phyloP scores from a whole-genome alignment of 2,113 vertebrate species.

The Cyanistes caeruleus region DNA sequence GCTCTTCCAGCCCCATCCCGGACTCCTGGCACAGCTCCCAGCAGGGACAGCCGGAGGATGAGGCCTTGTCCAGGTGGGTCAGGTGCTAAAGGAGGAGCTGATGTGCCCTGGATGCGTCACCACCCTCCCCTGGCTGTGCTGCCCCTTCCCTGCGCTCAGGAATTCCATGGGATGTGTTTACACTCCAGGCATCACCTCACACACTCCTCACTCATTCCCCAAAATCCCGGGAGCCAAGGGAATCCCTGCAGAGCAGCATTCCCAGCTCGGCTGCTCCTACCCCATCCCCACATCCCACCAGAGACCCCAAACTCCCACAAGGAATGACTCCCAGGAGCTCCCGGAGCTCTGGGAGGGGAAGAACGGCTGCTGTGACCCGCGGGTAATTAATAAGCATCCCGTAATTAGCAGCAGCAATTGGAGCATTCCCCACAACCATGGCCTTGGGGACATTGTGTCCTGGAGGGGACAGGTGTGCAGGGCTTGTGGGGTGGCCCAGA shows the following conservation, averaged over 20 bases:
- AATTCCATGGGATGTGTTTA: fast-evolving
- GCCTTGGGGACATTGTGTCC: fast-evolving
- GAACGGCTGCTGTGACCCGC: background rate
- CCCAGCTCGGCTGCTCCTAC: background rate
- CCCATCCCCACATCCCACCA: background rate
- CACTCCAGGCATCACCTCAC: background rate
- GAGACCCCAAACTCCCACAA: background rate
- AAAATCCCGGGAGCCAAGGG: fast-evolving
- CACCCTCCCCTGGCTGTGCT: background rate
- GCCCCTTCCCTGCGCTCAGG: background rate
- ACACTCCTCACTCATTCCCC: fast-evolving
- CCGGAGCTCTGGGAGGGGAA: background rate
- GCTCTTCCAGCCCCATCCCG: fast-evolving
- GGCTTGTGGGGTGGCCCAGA: background rate
- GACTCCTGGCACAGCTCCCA: fast-evolving
- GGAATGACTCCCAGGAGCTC: background rate
- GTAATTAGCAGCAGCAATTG: background rate
- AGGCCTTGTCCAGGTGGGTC: background rate
- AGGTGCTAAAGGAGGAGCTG: background rate
- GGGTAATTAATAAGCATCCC: background rate
- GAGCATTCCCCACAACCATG: fast-evolving
- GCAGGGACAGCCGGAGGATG: background rate
- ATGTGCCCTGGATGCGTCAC: background rate
- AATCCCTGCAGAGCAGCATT: background rate
- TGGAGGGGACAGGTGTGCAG: background rate